phyloP scores from a whole-genome alignment of 2,888 invertebrate species.

The Meliscaeva auricollis region DNA sequence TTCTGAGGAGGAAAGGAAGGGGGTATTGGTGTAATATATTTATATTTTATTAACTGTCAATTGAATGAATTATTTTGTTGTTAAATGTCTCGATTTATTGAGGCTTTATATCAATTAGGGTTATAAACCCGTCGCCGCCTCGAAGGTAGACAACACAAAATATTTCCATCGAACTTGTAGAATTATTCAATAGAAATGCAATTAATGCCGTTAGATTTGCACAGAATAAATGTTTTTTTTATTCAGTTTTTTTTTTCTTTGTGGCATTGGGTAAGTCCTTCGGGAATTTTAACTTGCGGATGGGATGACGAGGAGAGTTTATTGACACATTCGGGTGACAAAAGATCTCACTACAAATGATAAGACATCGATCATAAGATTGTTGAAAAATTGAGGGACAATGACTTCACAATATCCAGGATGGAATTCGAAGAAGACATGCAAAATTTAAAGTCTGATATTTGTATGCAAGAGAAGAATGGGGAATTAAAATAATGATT shows the following conservation, averaged over 20 bases:
- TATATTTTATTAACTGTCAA: constrained; percentile 20
- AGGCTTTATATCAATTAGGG: constrained; percentile 58
- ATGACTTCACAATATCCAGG: too few species aligned
- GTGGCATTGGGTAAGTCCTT: too few species aligned
- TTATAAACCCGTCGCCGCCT: constrained; percentile 61
- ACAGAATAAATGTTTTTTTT: not conserved
- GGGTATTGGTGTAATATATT: constrained; percentile 6
- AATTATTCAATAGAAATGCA: constrained; percentile 34
- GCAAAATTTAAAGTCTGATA: too few species aligned
- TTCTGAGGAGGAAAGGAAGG: not conserved
- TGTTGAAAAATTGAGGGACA: too few species aligned
- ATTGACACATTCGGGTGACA: too few species aligned
- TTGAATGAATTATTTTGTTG: constrained; percentile 30
- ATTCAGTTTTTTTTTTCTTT: not conserved
- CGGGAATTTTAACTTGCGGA: too few species aligned
- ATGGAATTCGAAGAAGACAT: too few species aligned
- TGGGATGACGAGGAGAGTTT: too few species aligned
- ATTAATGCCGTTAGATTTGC: constrained; percentile 4
- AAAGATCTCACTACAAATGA: too few species aligned
- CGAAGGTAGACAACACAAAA: constrained; percentile 26
- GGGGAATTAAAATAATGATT: too few species aligned
- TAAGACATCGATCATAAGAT: too few species aligned
- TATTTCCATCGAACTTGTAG: not conserved
- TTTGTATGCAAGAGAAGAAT: too few species aligned
- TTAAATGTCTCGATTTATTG: constrained; percentile 39